Conservation (phyloP, 2,797 vertebrate genomes). For the Scyliorhinus canicula region DNA sequence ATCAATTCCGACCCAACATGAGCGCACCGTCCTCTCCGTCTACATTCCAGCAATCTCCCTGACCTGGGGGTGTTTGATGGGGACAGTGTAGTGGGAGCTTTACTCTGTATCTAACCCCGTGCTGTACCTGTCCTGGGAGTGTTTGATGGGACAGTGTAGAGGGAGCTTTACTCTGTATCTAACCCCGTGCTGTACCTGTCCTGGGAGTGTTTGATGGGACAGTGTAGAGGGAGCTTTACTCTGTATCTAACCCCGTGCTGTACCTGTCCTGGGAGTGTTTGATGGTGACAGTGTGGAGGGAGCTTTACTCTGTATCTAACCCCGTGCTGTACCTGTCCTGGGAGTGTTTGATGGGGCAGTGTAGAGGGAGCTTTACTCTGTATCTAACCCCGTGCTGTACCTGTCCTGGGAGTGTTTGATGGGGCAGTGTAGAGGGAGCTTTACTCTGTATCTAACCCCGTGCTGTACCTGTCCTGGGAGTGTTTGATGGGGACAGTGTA, state of each 20-base stretch:
- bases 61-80: neutral
- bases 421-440: neutral
- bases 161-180: conserved; percentile 7
- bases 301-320: conserved; percentile 1
- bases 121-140: neutral
- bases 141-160: neutral
- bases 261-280: neutral
- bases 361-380: neutral
- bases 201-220: neutral
- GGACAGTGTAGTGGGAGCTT: neutral
- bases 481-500: conserved; percentile 3
- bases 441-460: neutral
- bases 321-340: neutral
- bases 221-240: neutral
- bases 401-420: neutral
- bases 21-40: no score
- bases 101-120: no score
- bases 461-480: neutral
- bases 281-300: neutral
- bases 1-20: no score
- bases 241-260: neutral
- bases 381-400: neutral
- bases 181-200: neutral
- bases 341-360: neutral
- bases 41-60: neutral